These are phyloP conservation scores for Notiomystis cincta DNA, from an alignment of 2,113 vertebrate genomes.

Conservation along the genomic window DNA sequence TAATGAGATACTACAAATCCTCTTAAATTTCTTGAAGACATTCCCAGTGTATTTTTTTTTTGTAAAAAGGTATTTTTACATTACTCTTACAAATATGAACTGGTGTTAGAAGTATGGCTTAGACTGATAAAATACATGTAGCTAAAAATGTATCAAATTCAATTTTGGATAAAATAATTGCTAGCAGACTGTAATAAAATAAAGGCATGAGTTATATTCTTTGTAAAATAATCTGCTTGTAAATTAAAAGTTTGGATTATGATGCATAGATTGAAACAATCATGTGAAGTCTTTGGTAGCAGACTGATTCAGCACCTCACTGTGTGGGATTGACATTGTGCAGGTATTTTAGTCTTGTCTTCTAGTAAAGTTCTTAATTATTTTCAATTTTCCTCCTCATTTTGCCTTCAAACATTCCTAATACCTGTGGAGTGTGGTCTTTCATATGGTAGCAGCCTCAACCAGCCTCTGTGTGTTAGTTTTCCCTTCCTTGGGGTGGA, in stretches of 20 bases:
- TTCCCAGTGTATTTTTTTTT: not conserved
- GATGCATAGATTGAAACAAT: not conserved
- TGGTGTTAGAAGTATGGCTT: not conserved
- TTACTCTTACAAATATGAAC: not conserved
- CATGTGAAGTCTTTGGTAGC: not conserved
- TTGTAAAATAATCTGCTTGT: not conserved
- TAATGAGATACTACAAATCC: not conserved
- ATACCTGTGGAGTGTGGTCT: fast-evolving
- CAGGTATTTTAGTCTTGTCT: not conserved
- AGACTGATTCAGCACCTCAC: not conserved
- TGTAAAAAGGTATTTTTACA: not conserved
- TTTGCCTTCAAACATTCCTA: not conserved
- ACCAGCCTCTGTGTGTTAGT: fast-evolving
- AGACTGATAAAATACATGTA: not conserved
- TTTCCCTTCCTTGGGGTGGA: not conserved
- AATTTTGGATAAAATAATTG: not conserved
- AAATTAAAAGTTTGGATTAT: not conserved
- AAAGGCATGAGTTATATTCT: not conserved
- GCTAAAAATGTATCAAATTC: not conserved
- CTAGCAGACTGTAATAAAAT: not conserved
- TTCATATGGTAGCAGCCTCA: not conserved
- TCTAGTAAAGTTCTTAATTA: not conserved
- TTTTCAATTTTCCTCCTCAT: not conserved
- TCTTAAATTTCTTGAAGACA: not conserved
- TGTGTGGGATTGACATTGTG: not conserved